phyloP scores from a whole-genome alignment of 2,888 invertebrate genomes.

The Actias luna region DNA sequence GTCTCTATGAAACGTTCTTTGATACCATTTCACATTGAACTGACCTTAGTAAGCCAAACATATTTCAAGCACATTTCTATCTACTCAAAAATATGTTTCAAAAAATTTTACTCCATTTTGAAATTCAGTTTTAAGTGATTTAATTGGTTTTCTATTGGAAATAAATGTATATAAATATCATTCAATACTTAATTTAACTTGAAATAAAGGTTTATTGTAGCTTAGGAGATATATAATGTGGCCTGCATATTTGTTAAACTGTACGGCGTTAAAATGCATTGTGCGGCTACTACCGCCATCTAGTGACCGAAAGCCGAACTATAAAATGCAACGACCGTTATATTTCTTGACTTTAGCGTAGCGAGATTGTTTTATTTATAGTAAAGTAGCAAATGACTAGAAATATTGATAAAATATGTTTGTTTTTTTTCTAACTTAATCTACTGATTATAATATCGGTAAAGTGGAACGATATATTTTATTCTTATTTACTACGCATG shows the following conservation, averaged over 20 bases:
- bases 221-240: background rate
- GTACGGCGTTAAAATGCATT: background rate
- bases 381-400: background rate
- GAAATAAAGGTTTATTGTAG: too few species aligned
- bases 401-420: background rate
- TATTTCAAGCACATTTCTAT: too few species aligned
- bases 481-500: background rate
- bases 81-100: too few species aligned
- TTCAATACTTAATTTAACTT: too few species aligned
- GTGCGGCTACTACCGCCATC: conserved; percentile 59
- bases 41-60: too few species aligned
- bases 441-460: background rate
- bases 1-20: too few species aligned
- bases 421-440: too few species aligned
- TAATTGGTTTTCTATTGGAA: too few species aligned
- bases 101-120: background rate
- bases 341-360: background rate
- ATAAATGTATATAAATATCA: too few species aligned
- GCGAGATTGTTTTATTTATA: background rate
- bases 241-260: background rate
- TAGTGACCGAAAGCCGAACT: conserved; percentile 52
- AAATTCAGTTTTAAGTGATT: background rate
- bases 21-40: too few species aligned
- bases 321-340: conserved; percentile 1
- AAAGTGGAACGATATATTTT: background rate